phyloP scores from a whole-genome alignment of 92 coral and sea anemone genomes.

The Diadumene lineata region DNA sequence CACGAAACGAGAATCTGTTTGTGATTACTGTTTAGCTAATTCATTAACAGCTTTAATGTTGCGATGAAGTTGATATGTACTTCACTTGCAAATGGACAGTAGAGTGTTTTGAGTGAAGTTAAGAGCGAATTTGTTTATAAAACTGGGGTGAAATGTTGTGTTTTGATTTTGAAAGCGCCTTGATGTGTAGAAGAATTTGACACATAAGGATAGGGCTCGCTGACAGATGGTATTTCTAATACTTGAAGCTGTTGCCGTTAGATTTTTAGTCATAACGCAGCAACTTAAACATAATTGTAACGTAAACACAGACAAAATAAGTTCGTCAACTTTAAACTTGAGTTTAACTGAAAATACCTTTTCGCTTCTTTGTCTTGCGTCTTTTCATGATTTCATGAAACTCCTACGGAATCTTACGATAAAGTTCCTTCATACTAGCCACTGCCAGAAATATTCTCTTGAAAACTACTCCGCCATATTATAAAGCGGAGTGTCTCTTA shows the following conservation, averaged over 20 bases:
- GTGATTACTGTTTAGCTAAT: slow-evolving; percentile 1
- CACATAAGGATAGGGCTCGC: background rate
- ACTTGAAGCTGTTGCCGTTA: background rate
- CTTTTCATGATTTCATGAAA: slow-evolving; percentile 21
- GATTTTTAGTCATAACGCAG: background rate
- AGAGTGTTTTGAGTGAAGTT: background rate
- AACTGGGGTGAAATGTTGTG: background rate
- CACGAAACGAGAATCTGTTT: background rate
- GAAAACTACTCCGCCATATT: background rate
- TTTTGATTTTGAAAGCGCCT: background rate
- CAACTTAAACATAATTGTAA: too few species aligned
- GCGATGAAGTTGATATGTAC: background rate
- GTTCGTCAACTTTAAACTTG: background rate
- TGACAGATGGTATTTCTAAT: background rate
- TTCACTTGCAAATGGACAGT: background rate
- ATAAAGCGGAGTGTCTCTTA: too few species aligned
- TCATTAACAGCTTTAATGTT: background rate
- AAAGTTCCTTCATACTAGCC: background rate
- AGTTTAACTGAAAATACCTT: slow-evolving; percentile 7
- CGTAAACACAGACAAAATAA: too few species aligned
- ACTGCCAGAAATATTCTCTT: background rate
- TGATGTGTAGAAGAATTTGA: background rate
- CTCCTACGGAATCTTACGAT: background rate
- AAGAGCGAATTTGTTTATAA: background rate
- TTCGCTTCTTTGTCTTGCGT: slow-evolving; percentile 17